Conservation (phyloP, 2,113 vertebrate genomes). For the Brachirus orientalis region DNA sequence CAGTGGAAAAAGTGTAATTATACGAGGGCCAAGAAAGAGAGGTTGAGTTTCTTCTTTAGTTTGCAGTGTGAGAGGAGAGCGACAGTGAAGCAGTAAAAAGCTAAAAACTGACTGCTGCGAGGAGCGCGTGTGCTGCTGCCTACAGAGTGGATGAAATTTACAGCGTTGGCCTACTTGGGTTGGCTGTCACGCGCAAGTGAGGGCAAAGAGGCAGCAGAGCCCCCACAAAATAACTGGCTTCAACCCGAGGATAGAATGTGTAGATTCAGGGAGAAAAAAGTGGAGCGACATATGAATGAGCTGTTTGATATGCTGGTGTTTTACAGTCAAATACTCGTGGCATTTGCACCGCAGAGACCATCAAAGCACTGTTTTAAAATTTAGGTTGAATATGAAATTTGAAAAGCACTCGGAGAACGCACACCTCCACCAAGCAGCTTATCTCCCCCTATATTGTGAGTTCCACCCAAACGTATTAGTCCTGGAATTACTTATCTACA, state of each 20-base stretch:
- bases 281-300: constrained; percentile 6
- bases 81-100: neutral
- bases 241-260: constrained; percentile 32
- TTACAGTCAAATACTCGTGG: too few species aligned
- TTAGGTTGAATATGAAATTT: too few species aligned
- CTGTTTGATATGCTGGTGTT: too few species aligned
- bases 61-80: neutral
- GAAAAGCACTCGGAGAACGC: too few species aligned
- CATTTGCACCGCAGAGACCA: neutral
- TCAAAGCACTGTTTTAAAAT: neutral
- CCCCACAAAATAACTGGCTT: constrained; percentile 14
- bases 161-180: constrained; percentile 43
- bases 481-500: too few species aligned
- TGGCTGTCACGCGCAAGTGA: constrained; percentile 31
- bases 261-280: constrained; percentile 12
- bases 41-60: too few species aligned
- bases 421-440: too few species aligned
- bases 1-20: neutral
- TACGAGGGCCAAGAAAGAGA: neutral
- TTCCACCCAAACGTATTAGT: too few species aligned
- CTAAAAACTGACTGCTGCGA: constrained; percentile 15
- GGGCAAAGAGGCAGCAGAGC: constrained; percentile 16
- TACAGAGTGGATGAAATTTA: constrained; percentile 58
- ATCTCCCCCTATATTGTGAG: too few species aligned
- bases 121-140: constrained; percentile 50